phyloP scores from a whole-genome alignment of 1,140 invertebrate species.

The Schlechtendalia chinensis region DNA sequence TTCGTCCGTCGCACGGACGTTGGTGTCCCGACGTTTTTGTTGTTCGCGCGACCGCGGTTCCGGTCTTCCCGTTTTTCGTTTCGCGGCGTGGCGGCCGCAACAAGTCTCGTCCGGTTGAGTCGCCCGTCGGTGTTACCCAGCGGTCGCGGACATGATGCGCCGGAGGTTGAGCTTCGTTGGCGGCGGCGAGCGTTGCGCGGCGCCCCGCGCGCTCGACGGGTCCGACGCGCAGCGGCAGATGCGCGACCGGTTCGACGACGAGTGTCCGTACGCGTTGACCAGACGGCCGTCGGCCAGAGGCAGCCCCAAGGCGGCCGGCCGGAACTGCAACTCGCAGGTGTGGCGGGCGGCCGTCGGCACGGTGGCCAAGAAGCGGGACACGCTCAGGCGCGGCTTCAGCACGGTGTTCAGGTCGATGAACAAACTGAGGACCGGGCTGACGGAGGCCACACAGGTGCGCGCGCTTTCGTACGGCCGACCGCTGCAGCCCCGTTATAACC shows the following conservation, averaged over 20 bases:
- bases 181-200: not conserved
- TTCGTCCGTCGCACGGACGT: too few species aligned
- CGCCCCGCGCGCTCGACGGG: too few species aligned
- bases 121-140: too few species aligned
- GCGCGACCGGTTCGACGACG: slow-evolving; percentile 59
- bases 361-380: slow-evolving; percentile 1
- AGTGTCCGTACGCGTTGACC: slow-evolving; percentile 51
- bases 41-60: too few species aligned
- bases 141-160: slow-evolving; percentile 38
- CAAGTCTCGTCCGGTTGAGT: too few species aligned
- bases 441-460: slow-evolving; percentile 6
- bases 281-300: not conserved
- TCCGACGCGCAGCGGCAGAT: slow-evolving; percentile 55
- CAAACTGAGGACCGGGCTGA: slow-evolving; percentile 27
- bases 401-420: slow-evolving; percentile 35
- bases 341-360: slow-evolving; percentile 32
- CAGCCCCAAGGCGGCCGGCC: not conserved
- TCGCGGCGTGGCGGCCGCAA: too few species aligned
- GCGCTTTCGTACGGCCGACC: not conserved
- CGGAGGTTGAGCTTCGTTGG: slow-evolving; percentile 27
- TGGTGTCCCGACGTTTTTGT: too few species aligned
- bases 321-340: slow-evolving; percentile 36
- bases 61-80: too few species aligned
- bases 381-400: slow-evolving; percentile 5
- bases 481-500: not conserved